Evolutionary conservation across 1,140 invertebrate species (phyloP), one percentile per base, ranked within the genome.

Genomic region (Pissodes strobi): DNA sequence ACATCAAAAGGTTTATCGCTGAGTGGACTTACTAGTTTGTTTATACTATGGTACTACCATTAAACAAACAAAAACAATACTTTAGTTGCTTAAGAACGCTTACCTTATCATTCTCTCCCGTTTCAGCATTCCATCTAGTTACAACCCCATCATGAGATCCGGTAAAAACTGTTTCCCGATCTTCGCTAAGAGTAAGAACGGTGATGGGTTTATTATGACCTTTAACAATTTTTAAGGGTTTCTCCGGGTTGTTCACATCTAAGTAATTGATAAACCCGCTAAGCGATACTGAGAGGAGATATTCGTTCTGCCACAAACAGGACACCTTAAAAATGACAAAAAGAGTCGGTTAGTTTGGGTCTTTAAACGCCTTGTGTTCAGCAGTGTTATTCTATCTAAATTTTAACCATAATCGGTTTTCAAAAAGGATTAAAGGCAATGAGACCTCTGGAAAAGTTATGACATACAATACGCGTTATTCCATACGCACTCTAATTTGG

Each of bases 201-300:
- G 95, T 99, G 57, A 99, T 98, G 5, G 96, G 94, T 78, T 98
- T 98, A 76, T 98, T 99, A 80, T 99, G 97, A 93, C 97, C 88
- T 81, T 95, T 96, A 48, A 98, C 79, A 69, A 98, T 85, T 64
- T 90, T 86, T n/a, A 88, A 74, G 1, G 94, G 94, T 72, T 90
- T 91, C 2, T 82, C 76, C 2, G 96, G 92, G 82, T 94, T 90
- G 66, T 94, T 88, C 1, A 90, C 81, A 78, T 98, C 94, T 58
- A 99, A 82, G 80, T 97, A 98, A 79, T 90, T 97, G 70, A 99
- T 94, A 73, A 95, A 94, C 10, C 97, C 97, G 74, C 91, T 93
- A 12, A 99, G 81, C 0, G 95, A 97, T 10, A 99, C 93, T 2
- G 92, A 89, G 0, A 99, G 76, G 13, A 98, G 77, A 79, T 94